These are phyloP conservation scores for Pelobates fuscus DNA, from an alignment of 2,113 vertebrate genomes.

Conservation along the genomic window DNA sequence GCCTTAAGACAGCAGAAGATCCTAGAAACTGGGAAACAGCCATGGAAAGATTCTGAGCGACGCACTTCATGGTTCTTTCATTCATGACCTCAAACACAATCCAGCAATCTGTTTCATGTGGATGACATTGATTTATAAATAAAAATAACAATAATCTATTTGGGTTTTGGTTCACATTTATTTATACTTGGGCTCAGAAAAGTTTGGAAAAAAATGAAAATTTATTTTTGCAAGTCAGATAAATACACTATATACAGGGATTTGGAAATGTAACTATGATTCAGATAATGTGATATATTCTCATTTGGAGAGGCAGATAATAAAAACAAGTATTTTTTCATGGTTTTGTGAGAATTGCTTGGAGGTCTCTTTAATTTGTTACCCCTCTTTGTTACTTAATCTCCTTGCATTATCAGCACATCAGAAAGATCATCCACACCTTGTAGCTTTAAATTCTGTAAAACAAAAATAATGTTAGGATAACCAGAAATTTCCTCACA, in stretches of 20 bases:
- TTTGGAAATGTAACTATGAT: neutral
- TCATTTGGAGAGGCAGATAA: neutral
- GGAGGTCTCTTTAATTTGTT: neutral
- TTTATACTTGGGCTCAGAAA: neutral
- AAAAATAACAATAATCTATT: neutral
- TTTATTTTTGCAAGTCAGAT: constrained; percentile 4
- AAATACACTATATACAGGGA: constrained; percentile 45
- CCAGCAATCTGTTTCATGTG: neutral
- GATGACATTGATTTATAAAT: neutral
- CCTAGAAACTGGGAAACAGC: constrained; percentile 15
- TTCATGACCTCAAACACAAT: constrained; percentile 2
- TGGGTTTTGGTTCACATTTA: constrained; percentile 33
- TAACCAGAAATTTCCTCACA: neutral
- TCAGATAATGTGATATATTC: neutral
- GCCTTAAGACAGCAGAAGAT: constrained; percentile 29
- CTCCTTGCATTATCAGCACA: constrained; percentile 60
- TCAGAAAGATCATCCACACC: constrained; percentile 68
- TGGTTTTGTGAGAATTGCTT: neutral
- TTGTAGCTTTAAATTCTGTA: constrained; percentile 70
- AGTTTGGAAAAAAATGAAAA: neutral
- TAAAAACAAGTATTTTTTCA: neutral
- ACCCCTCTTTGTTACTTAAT: neutral
- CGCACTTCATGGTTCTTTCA: constrained; percentile 14
- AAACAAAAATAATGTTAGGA: neutral
- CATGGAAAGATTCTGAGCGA: constrained; percentile 9